Evolutionary conservation across 92 coral and sea anemone genomes (phyloP).

Genomic region (Actinernus sp.): DNA sequence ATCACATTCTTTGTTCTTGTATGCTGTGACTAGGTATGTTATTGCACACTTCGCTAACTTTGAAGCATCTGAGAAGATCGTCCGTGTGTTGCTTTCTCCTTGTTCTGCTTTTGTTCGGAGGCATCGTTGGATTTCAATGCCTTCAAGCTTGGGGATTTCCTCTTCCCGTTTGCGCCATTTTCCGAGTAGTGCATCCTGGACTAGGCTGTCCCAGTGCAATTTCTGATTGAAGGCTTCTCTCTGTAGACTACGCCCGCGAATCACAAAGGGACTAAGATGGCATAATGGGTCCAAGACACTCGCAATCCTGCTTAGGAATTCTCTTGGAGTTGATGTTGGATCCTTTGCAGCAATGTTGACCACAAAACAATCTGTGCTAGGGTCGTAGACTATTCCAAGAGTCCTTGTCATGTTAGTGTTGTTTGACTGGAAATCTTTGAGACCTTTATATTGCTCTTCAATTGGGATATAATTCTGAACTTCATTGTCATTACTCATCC

Average conservation of each 20-base stretch:
- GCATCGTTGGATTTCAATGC: slow-evolving; percentile 20
- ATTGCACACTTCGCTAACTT: slow-evolving; percentile 31
- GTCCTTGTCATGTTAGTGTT: slow-evolving; percentile 9
- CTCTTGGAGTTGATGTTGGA: slow-evolving; percentile 39
- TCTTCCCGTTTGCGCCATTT: slow-evolving; percentile 58
- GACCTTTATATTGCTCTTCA: neutral
- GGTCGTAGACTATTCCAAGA: slow-evolving; percentile 4
- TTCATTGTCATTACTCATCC: neutral
- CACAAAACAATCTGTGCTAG: neutral
- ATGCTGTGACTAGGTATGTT: slow-evolving; percentile 5
- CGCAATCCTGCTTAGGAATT: slow-evolving; percentile 61
- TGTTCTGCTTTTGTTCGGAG: slow-evolving; percentile 9
- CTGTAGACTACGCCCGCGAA: slow-evolving; percentile 50
- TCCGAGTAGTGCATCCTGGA: slow-evolving; percentile 24
- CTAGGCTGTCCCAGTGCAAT: slow-evolving; percentile 42
- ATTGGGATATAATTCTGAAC: neutral
- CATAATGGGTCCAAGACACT: slow-evolving; percentile 62
- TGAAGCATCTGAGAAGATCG: slow-evolving; percentile 27
- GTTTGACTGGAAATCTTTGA: neutral
- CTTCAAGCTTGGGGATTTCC: slow-evolving; percentile 6
- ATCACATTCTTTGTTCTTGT: neutral
- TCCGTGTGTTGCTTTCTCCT: slow-evolving; percentile 4
- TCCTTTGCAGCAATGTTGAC: slow-evolving; percentile 21
- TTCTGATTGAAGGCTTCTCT: slow-evolving; percentile 53
- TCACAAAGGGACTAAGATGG: slow-evolving; percentile 59